These are phyloP conservation scores for Cepphus grylle DNA, from an alignment of 2,113 vertebrate genomes.

Conservation along the genomic window DNA sequence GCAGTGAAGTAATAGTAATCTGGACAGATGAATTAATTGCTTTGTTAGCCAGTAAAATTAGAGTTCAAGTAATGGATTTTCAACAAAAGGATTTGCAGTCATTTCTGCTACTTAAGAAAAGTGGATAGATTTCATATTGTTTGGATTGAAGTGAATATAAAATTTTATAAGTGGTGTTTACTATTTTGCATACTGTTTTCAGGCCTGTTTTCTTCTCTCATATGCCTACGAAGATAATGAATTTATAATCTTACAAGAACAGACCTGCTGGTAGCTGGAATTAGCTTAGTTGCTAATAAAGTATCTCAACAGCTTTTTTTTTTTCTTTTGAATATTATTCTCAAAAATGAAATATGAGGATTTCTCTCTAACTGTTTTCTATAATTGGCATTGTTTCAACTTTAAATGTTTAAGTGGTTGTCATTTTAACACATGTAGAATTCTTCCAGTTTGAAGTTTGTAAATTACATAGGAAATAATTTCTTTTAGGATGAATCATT, in stretches of 20 bases:
- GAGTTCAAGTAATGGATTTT: background rate
- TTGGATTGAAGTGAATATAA: background rate
- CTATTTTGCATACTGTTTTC: background rate
- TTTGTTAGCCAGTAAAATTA: slow-evolving; percentile 20
- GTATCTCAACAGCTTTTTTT: background rate
- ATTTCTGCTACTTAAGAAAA: background rate
- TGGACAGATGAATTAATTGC: background rate
- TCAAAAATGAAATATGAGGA: background rate
- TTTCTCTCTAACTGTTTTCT: background rate
- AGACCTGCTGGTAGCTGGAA: background rate
- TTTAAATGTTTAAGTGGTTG: background rate
- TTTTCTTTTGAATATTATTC: background rate
- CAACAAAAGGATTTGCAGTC: background rate
- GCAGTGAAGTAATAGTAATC: background rate
- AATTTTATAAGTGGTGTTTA: background rate
- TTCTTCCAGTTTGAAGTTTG: slow-evolving; percentile 53
- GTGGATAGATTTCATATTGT: background rate
- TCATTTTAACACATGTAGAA: background rate
- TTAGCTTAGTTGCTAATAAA: background rate
- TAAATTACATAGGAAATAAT: slow-evolving; percentile 38
- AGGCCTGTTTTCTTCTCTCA: background rate
- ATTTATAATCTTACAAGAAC: background rate
- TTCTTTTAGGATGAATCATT: background rate
- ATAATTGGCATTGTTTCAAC: background rate
- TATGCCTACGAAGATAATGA: background rate